A percentile compares a stretch with the other conserved stretches of the same genome.
These are phyloP conservation scores for Lamprotornis superbus DNA, from an alignment of 2,113 vertebrate genomes.

Conservation along the genomic window DNA sequence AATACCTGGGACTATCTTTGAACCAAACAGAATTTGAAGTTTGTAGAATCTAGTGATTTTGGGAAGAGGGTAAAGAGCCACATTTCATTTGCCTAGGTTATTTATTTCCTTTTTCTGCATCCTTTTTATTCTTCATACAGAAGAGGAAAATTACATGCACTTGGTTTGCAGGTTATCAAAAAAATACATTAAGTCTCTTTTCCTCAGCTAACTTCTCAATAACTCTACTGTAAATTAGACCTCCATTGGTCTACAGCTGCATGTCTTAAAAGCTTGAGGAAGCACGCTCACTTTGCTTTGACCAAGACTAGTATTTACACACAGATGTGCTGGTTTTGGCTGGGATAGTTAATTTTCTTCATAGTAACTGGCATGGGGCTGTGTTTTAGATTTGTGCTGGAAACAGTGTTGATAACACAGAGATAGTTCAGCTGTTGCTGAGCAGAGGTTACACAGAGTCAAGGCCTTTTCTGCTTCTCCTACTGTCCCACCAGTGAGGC, in stretches of 20 bases:
- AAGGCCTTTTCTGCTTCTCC: neutral
- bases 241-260: neutral
- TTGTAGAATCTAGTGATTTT: neutral
- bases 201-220: neutral
- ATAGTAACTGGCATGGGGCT: neutral
- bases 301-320: neutral
- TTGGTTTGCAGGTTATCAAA: neutral
- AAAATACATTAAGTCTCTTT: neutral
- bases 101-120: neutral
- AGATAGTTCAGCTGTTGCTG: neutral
- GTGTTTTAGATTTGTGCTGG: neutral
- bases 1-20: neutral
- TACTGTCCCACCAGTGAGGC: neutral
- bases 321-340: neutral
- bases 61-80: neutral
- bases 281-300: neutral
- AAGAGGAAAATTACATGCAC: neutral
- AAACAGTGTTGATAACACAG: neutral
- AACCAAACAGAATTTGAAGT: neutral
- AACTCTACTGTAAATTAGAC: neutral
- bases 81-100: neutral
- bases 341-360: neutral
- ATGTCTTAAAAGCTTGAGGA: neutral
- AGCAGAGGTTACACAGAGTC: neutral
- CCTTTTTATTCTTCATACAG: neutral